Conservation (phyloP, 2,888 invertebrate genomes). For the Amphipyra tragopoginis region DNA sequence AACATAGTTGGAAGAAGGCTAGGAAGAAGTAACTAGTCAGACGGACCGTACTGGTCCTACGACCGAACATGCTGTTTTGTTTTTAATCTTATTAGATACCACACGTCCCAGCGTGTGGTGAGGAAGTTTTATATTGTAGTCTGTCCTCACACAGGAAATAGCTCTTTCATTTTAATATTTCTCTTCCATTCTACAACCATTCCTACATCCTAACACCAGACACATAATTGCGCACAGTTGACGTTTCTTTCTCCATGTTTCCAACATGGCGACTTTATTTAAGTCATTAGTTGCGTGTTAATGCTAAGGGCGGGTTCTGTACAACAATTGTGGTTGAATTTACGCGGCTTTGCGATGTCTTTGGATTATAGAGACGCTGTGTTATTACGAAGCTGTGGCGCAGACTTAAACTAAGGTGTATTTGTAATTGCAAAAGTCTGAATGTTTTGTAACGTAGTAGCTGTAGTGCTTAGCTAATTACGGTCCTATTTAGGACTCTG, state of each 20-base stretch:
- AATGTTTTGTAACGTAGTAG: no score
- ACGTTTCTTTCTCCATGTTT: slow-evolving; percentile 69
- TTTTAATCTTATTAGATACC: no score
- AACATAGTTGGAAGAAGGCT: no score
- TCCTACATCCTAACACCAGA: slow-evolving; percentile 26
- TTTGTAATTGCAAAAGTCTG: slow-evolving; percentile 16
- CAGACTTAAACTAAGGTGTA: slow-evolving; percentile 21
- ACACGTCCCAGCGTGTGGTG: no score
- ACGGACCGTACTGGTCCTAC: no score
- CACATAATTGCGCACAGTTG: slow-evolving; percentile 53
- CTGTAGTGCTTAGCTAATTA: no score
- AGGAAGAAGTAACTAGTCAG: no score
- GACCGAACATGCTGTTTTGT: no score
- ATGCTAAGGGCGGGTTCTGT: slow-evolving; percentile 41
- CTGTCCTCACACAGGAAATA: no score
- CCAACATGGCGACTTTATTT: slow-evolving; percentile 63
- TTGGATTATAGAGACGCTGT: slow-evolving; percentile 49
- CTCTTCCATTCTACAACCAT: slow-evolving; percentile 1
- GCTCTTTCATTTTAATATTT: background rate
- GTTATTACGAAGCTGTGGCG: slow-evolving; percentile 43
- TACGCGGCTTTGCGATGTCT: slow-evolving; percentile 40
- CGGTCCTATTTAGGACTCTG: no score
- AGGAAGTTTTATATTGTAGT: no score
- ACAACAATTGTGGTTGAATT: slow-evolving; percentile 58
- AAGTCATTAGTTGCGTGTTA: slow-evolving; percentile 63